Base-by-base conservation (phyloP, 2,113 vertebrate species). In the Pachycephala philippinensis region DNA sequence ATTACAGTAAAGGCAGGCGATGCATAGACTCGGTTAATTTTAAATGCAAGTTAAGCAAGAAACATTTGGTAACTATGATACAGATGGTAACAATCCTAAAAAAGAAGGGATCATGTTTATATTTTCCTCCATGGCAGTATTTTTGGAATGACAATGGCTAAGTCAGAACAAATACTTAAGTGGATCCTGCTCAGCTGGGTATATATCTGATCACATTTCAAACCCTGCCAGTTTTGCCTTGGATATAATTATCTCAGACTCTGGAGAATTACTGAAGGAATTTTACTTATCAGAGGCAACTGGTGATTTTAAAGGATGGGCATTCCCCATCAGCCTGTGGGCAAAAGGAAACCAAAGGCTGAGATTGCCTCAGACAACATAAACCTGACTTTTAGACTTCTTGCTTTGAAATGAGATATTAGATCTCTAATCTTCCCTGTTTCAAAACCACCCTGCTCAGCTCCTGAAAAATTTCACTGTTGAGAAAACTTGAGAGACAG, bases 81-180 rank as follows among this genome's bases (percentile, higher is more conserved):
- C 86, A 95, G 59, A 97, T 84, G 84, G 92, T 70, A 91, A 96
- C 87, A 93, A 83, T 42, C 93, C 83, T 86, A 95, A 95, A 97
- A 95, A 90, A 93, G 95, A 97, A 96, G 56, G 71, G 87, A 93
- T 89, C 90, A 85, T 97, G 84, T 96, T 96, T 95, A 96, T 97
- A 84, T 97, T 96, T 97, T 95, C 83, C 71, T 96, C 75, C 53
- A 71, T 59, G 70, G 45, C n/a, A 92, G 88, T 93, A 93, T 95
- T 97, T 96, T 95, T 95, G 91, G 92, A 94, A 94, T 75, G 74
- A 95, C 94, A 97, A 97, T 95, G 75, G 83, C 91, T 92, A 95
- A 97, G 88, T 93, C 90, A 92, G 95, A 96, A 87, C 61, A 93
- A 95, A 90, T 86, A 92, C 53, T 91, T 78, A 64, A 91, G 72